A percentile compares a stretch with the other conserved stretches of the same genome.
These are phyloP conservation scores for Limnephilus marmoratus DNA, from an alignment of 2,888 invertebrate species.

Conservation along the genomic window DNA sequence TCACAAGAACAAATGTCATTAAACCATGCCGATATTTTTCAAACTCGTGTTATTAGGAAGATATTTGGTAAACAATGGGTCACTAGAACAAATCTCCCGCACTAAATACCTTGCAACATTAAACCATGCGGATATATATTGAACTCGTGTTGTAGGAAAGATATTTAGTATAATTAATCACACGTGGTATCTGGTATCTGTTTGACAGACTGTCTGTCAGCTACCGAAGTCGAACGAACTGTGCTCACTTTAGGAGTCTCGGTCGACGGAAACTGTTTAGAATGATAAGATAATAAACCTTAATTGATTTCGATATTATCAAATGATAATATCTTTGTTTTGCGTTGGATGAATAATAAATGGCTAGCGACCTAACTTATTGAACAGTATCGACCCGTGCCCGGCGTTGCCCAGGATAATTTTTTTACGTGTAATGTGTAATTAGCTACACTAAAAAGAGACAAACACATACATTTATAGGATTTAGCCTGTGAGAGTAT, in stretches of 20 bases:
- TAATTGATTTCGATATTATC: conserved; percentile 12
- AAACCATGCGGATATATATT: too few species aligned
- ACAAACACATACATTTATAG: too few species aligned
- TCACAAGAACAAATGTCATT: background rate
- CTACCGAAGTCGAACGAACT: background rate
- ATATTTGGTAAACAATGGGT: background rate
- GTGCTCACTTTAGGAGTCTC: background rate
- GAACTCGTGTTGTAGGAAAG: too few species aligned
- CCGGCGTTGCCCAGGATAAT: background rate
- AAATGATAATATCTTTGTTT: background rate
- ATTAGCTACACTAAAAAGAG: too few species aligned
- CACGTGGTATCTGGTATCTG: background rate
- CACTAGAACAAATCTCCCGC: too few species aligned
- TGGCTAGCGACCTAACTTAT: background rate
- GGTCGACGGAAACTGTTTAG: background rate
- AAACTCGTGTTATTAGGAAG: background rate
- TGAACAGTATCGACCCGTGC: background rate
- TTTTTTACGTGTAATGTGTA: too few species aligned
- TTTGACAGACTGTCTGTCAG: background rate
- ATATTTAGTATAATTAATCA: background rate
- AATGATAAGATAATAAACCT: conserved; percentile 41
- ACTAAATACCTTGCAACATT: too few species aligned
- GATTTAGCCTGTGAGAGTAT: too few species aligned
- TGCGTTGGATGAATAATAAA: background rate
- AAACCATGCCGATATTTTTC: background rate